Percentiles rank a stretch among this genome's conserved stretches.
Conservation (phyloP, 2,113 vertebrate genomes). For the Oreochromis aureus region DNA sequence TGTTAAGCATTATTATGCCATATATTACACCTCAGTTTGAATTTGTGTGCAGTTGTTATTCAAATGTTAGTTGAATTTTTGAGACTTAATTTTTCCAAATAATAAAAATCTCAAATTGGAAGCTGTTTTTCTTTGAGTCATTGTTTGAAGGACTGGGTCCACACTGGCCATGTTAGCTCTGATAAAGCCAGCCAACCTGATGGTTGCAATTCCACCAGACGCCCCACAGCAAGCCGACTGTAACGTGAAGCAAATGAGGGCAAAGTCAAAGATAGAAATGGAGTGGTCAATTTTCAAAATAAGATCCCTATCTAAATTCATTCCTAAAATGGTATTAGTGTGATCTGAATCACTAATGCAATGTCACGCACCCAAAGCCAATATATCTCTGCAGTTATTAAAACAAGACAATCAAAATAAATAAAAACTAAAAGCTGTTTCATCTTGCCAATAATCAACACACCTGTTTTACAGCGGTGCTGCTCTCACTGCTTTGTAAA, state of each 20-base stretch:
- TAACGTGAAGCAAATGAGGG: rapidly evolving
- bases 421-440: rapidly evolving
- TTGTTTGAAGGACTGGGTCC: background rate
- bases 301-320: rapidly evolving
- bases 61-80: conserved; percentile 63
- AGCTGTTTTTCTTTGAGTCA: background rate
- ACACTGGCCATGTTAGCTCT: background rate
- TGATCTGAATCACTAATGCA: background rate
- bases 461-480: rapidly evolving
- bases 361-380: background rate
- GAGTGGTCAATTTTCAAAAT: background rate
- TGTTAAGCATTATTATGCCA: conserved; percentile 17
- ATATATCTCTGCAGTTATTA: background rate
- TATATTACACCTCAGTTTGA: conserved; percentile 30
- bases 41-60: conserved; percentile 60
- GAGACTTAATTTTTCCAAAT: conserved; percentile 70
- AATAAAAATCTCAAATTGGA: conserved; percentile 57
- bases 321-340: background rate
- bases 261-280: background rate
- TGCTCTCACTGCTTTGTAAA: background rate
- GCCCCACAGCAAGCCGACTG: rapidly evolving
- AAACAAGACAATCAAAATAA: background rate
- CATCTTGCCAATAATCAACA: background rate
- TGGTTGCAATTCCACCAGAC: background rate
- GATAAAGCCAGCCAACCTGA: background rate